Evolutionary conservation across 2,888 invertebrate species (phyloP), one percentile per base, ranked within the genome.

Genomic region (Hydriomena furcata): DNA sequence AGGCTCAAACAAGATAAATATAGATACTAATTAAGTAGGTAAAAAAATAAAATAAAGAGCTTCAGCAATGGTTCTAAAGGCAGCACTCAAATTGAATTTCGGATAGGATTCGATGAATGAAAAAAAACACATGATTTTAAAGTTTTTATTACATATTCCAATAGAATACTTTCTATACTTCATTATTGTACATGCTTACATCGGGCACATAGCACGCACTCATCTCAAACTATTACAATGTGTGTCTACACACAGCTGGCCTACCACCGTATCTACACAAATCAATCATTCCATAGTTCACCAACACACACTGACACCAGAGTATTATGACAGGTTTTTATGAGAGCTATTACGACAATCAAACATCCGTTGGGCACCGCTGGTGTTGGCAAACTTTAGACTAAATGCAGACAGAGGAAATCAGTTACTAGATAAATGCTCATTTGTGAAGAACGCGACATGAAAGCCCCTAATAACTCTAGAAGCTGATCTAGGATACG

Each of bases 121-220:
- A 17, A 50, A 50, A 32, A 35, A 27, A 43, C n/a, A 1, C 12
- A 27, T 42, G 49, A 46, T 78, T 86, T 88, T 81, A 78, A 77
- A 77, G 73, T 71, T 71, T 85, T 90, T 86, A 90, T 91, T 90
- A 90, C 87, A 90, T 90, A 89, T 90, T 89, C 88, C 89, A 89
- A 82, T 90, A 89, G 89, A 90, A 90, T 91, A 90, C 77, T 76
- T 84, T 84, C 87, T 89, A 88, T 85, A 78, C 76, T 82, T 84
- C 79, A 55, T 80, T 81, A 79, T 83, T 80, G 82, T 85, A 84
- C 84, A 82, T 79, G 80, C 82, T 80, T 75, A 71, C 74, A 74
- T 74, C 75, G 42, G 70, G 59, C 69, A 72, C 70, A 55, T 68
- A 72, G 74, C 74, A 55, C 40, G 42, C 51, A 43, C 49, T 43